These are phyloP conservation scores for Mellilla xanthometata DNA, from an alignment of 2,888 invertebrate genomes.

Conservation along the genomic window DNA sequence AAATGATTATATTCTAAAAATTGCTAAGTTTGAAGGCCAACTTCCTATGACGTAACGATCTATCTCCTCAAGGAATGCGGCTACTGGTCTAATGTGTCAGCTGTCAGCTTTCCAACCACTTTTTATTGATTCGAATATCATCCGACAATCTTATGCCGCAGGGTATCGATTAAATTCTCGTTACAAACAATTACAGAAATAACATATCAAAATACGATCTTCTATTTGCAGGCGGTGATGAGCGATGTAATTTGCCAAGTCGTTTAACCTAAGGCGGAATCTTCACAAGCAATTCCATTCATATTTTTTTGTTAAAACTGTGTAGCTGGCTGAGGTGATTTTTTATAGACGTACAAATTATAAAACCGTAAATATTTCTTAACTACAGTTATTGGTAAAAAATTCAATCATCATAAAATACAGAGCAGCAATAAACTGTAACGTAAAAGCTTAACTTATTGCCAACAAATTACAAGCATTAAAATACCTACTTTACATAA, in stretches of 20 bases:
- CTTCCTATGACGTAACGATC: slow-evolving; percentile 37
- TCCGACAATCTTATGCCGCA: slow-evolving; percentile 26
- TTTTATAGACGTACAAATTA: too few relatives aligned
- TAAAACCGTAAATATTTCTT: too few relatives aligned
- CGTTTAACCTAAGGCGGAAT: slow-evolving; percentile 25
- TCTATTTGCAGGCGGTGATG: slow-evolving; percentile 35
- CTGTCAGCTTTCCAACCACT: slow-evolving; percentile 57
- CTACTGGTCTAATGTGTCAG: slow-evolving; percentile 51
- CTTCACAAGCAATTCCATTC: slow-evolving; percentile 21
- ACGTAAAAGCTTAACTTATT: too few relatives aligned
- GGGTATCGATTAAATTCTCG: slow-evolving; percentile 52
- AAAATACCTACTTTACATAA: slow-evolving; percentile 25
- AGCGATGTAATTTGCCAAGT: slow-evolving; percentile 32
- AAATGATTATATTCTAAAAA: too few relatives aligned
- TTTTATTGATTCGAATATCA: slow-evolving; percentile 52
- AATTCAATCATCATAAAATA: too few relatives aligned
- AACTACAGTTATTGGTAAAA: too few relatives aligned
- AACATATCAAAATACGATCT: slow-evolving; percentile 42
- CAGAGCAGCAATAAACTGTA: too few relatives aligned
- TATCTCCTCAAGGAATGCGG: slow-evolving; percentile 56
- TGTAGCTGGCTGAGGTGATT: too few relatives aligned
- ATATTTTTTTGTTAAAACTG: neutral
- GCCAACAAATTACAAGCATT: too few relatives aligned
- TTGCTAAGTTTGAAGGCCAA: neutral
- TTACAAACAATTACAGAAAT: slow-evolving; percentile 47